Percentiles rank a stretch among this genome's conserved stretches.
phyloP scores from a whole-genome alignment of 2,888 invertebrate species.

The Pachliopta kotzebuea region DNA sequence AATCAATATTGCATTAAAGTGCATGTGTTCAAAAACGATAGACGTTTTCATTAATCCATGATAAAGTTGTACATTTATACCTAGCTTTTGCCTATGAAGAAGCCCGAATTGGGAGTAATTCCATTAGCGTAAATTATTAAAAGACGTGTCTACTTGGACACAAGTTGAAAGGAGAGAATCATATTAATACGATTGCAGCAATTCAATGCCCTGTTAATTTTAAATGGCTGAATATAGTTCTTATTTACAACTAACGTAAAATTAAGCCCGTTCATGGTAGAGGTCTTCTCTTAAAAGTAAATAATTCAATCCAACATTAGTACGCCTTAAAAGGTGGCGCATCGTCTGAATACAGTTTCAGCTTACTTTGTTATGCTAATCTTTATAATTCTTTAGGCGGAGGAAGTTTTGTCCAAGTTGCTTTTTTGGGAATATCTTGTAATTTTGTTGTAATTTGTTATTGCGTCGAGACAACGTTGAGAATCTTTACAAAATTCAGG shows the following conservation, averaged over 20 bases:
- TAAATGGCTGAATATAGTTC: constrained; percentile 27
- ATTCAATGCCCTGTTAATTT: constrained; percentile 17
- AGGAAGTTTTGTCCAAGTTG: constrained; percentile 64
- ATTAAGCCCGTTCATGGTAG: constrained; percentile 23
- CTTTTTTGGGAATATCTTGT: constrained; percentile 76
- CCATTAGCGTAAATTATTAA: constrained; percentile 72
- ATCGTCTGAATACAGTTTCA: constrained; percentile 69
- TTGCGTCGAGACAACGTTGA: constrained; percentile 39
- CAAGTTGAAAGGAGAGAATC: constrained; percentile 40
- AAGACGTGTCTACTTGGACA: constrained; percentile 53
- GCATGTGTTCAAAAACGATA: too few relatives aligned
- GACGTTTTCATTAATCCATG: too few relatives aligned
- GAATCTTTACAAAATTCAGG: constrained; percentile 45
- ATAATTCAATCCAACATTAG: constrained; percentile 49
- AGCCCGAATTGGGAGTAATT: constrained; percentile 63
- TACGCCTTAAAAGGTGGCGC: constrained; percentile 61
- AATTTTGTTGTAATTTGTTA: constrained; percentile 74
- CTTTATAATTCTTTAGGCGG: constrained; percentile 76
- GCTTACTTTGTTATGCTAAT: constrained; percentile 79
- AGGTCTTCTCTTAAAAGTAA: constrained; percentile 33
- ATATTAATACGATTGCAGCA: constrained; percentile 32
- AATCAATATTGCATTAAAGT: too few relatives aligned
- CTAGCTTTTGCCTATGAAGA: constrained; percentile 29
- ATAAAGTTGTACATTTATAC: too few relatives aligned
- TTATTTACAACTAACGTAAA: constrained; percentile 36